phyloP scores from a whole-genome alignment of 2,113 vertebrate species.

The Pituophis catenifer region DNA sequence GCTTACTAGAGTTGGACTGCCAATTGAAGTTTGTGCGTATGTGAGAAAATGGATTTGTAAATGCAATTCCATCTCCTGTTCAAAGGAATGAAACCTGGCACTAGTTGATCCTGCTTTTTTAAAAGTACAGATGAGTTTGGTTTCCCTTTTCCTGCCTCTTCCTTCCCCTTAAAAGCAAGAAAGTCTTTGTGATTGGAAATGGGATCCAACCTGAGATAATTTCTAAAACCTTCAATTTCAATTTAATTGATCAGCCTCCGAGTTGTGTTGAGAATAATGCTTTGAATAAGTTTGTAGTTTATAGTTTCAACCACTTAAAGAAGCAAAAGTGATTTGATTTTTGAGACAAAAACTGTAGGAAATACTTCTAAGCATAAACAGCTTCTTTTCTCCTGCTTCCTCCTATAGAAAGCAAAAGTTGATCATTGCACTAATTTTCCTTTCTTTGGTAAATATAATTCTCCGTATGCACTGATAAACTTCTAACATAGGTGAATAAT shows the following conservation, averaged over 20 bases:
- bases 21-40: neutral
- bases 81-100: neutral
- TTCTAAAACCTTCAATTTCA: neutral
- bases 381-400: neutral
- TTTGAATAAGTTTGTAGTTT: neutral
- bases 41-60: neutral
- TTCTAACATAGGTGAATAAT: neutral
- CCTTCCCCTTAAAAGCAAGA: neutral
- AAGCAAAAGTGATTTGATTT: neutral
- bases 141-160: neutral
- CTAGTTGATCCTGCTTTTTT: neutral
- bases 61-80: neutral
- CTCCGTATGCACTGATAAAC: neutral
- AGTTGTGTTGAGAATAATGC: neutral
- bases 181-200: neutral
- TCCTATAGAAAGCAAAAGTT: neutral
- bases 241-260: neutral
- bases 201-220: neutral
- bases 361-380: neutral
- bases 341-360: neutral
- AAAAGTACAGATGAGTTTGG: neutral
- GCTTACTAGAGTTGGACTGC: neutral
- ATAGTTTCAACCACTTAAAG: neutral
- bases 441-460: neutral
- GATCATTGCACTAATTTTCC: neutral